Percentiles rank a stretch among this genome's conserved stretches.
Evolutionary conservation across 1,140 invertebrate genomes (phyloP).

Genomic region (Chymomyza costata): DNA sequence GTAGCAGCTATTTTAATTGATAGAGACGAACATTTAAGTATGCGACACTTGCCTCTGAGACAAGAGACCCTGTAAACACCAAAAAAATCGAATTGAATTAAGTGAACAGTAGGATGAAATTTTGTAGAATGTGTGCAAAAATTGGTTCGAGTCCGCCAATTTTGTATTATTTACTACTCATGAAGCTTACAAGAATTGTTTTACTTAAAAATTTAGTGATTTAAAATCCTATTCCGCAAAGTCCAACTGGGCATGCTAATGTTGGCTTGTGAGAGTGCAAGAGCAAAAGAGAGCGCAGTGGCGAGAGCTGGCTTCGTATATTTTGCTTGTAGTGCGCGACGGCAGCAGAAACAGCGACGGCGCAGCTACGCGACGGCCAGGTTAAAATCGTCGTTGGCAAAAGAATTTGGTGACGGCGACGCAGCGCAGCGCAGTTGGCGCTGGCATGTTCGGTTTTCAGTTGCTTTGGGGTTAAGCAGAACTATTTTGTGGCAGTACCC

Average conservation of each 20-base stretch:
- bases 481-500: slow-evolving; percentile 32
- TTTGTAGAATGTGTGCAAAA: too few species aligned
- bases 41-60: too few species aligned
- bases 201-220: too few species aligned
- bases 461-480: slow-evolving; percentile 29
- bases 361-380: slow-evolving; percentile 38
- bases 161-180: too few species aligned
- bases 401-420: slow-evolving; percentile 38
- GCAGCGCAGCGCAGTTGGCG: slow-evolving; percentile 8
- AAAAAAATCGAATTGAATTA: too few species aligned
- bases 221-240: too few species aligned
- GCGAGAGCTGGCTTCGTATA: slow-evolving; percentile 33
- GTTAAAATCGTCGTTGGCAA: slow-evolving; percentile 47
- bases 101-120: too few species aligned
- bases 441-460: slow-evolving; percentile 29
- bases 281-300: slow-evolving; percentile 4
- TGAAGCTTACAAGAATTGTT: too few species aligned
- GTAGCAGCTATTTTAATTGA: too few species aligned
- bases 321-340: slow-evolving; percentile 15
- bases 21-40: too few species aligned
- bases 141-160: too few species aligned
- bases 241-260: background rate
- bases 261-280: slow-evolving; percentile 9
- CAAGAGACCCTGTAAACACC: too few species aligned
- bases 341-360: slow-evolving; percentile 19